phyloP scores from a whole-genome alignment of 2,113 vertebrate genomes.

The Falco punctatus region DNA sequence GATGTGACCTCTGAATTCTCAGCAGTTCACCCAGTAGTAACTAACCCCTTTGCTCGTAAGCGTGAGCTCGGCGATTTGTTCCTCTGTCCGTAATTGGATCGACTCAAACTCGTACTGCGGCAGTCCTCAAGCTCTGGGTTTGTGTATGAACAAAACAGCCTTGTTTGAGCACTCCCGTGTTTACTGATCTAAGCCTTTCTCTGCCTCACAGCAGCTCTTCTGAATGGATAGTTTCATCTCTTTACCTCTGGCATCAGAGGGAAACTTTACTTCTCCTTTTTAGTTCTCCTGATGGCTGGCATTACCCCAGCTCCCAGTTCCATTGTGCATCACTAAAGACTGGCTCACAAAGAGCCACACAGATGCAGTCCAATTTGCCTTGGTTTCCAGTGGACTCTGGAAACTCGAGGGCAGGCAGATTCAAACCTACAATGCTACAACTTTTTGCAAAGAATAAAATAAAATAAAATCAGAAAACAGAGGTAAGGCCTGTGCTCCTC shows the following conservation, averaged over 20 bases:
- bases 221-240: neutral
- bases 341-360: neutral
- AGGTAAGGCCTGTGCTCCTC: neutral
- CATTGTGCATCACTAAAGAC: neutral
- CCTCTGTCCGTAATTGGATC: neutral
- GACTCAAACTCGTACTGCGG: neutral
- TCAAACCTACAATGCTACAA: neutral
- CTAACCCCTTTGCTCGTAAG: neutral
- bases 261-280: neutral
- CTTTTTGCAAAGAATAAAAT: neutral
- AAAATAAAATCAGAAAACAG: neutral
- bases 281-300: neutral
- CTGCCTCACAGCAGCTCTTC: neutral
- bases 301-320: neutral
- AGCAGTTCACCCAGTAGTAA: neutral
- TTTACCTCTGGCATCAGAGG: neutral
- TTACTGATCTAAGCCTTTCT: neutral
- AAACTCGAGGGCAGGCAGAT: neutral
- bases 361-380: neutral
- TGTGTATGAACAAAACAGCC: neutral
- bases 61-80: neutral
- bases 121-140: neutral
- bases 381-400: neutral
- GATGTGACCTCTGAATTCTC: neutral
- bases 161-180: neutral